phyloP scores from a whole-genome alignment of 2,797 vertebrate species.

The Okamejei kenojei region DNA sequence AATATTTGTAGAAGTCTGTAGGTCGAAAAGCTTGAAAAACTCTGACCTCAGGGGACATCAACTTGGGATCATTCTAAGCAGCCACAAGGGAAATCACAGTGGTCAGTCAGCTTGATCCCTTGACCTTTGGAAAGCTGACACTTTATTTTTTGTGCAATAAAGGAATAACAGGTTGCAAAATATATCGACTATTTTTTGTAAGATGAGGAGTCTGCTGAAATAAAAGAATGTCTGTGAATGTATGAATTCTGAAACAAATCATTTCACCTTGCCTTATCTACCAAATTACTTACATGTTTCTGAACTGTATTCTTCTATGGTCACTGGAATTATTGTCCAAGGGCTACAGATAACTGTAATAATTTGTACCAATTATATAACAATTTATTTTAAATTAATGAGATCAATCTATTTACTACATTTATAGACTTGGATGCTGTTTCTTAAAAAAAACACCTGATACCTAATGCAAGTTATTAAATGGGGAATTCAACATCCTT shows the following conservation, averaged over 20 bases:
- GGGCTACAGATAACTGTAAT: background rate
- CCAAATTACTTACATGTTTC: background rate
- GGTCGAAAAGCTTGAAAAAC: background rate
- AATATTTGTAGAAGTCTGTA: background rate
- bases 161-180: constrained; percentile 10
- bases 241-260: background rate
- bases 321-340: background rate
- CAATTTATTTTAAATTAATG: background rate
- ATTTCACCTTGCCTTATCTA: background rate
- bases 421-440: background rate
- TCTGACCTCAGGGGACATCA: background rate
- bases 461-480: background rate
- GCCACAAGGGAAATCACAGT: constrained; percentile 10
- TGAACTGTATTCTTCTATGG: background rate
- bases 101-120: constrained; percentile 9
- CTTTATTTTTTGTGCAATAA: background rate
- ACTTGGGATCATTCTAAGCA: background rate
- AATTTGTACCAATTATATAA: background rate
- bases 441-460: background rate
- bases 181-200: constrained; percentile 22
- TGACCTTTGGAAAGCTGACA: constrained; percentile 30
- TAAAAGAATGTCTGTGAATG: background rate
- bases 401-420: background rate
- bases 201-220: background rate
- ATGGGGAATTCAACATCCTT: background rate